Evolutionary conservation across 2,888 invertebrate genomes (phyloP).

Genomic region (Amblyteles armatorius): DNA sequence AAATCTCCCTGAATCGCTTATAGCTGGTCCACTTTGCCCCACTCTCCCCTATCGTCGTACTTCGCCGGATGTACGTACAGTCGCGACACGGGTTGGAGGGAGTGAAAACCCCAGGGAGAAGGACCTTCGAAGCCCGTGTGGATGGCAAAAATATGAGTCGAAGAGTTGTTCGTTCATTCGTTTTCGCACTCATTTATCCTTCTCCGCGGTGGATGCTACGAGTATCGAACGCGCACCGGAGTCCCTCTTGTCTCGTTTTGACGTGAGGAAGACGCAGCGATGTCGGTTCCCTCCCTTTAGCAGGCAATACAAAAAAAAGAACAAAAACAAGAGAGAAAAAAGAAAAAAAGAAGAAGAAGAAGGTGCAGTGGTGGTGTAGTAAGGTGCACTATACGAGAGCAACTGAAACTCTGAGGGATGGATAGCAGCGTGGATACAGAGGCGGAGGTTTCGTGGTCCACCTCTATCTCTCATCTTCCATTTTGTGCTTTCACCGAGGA

Average conservation of each 20-base stretch:
- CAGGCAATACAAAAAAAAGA: background rate
- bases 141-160: constrained; percentile 66
- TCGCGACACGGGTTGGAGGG: background rate
- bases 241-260: constrained; percentile 54
- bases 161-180: constrained; percentile 55
- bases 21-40: too few relatives aligned
- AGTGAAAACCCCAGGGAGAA: constrained; percentile 28
- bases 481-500: constrained; percentile 70
- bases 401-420: constrained; percentile 30
- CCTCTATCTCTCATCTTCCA: constrained; percentile 73
- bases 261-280: constrained; percentile 74
- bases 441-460: constrained; percentile 58
- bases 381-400: constrained; percentile 32
- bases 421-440: constrained; percentile 21
- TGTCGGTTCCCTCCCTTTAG: constrained; percentile 49
- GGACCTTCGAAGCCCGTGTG: constrained; percentile 25
- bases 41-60: background rate
- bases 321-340: background rate
- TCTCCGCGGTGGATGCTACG: constrained; percentile 4
- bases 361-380: constrained; percentile 21
- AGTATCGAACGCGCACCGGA: constrained; percentile 21
- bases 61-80: background rate
- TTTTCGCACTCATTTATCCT: background rate
- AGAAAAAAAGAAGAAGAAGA: background rate
- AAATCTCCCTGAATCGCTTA: too few relatives aligned